Base-by-base conservation (phyloP, 2,888 invertebrate genomes). In the Drosophila demipolita region DNA sequence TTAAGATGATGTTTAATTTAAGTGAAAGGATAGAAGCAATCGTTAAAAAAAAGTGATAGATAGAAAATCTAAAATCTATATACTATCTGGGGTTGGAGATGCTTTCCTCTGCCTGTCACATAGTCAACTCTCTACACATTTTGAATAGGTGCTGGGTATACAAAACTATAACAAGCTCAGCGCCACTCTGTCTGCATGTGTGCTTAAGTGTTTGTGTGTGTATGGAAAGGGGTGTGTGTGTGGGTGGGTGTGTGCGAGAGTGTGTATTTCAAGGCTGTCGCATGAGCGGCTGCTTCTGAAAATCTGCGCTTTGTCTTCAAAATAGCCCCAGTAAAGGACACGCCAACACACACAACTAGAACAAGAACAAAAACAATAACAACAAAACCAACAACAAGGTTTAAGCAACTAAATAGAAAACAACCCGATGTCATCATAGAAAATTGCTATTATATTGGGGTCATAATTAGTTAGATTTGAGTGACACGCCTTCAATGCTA, bases 241-340 rank as follows among this genome's bases (percentile, higher is more conserved):
- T 62, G 60, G 29, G 54, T 45, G 66, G 9, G 38, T 62, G 50
- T 49, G 29, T 45, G 45, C 42, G 5, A 49, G 9, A 17, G 26
- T 69, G 66, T 55, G 20, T 59, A 61, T 45, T 60, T 58, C 80
- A 79, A 82, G 72, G 82, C 67, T 79, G 69, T 57, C 58, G 53
- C 66, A 49, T 49, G 35, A 63, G 62, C 67, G 64, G 53, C 66
- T 82, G 60, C 68, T 75, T 35, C 63, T 59, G 42, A 75, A 88
- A 86, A 84, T 88, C 83, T 76, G 74, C 53, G 73, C 81, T 75
- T 73, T 85, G 73, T 86, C 70, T 81, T 77, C 67, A 63, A 72
- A 85, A 78, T 59, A 73, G 70, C 70, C 60, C 50, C 82, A 72
- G 73, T 67, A 60, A 64, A 76, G 80, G 72, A 69, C 71, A 76